Base-by-base conservation (phyloP, 2,113 vertebrate genomes). In the Dascyllus trimaculatus region DNA sequence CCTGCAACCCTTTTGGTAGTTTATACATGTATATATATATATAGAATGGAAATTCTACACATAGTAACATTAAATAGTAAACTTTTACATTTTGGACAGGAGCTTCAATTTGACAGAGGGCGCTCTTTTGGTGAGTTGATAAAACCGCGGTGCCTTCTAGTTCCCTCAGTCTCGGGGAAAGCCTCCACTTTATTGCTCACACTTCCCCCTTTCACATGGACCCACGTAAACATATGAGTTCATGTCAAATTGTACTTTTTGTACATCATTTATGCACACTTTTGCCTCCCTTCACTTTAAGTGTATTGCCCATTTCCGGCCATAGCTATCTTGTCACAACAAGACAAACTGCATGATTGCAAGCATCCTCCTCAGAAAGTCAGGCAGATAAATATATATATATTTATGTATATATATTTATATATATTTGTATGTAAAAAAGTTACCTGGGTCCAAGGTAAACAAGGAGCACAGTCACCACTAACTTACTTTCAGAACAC, bases 401-500 rank as follows among this genome's bases (percentile, higher is more conserved):
- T 61, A 61, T 85, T 9, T 81, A 61, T 71, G 35, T 56, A 58
- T 53, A 68, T 62, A 59, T 68, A 56, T 71, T 57, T 56, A 19
- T 62, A 9, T 63, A 65, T 77, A 21, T 51, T 18, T 51, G 35
- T 64, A 63, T 38, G 7, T 32, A 32, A 74, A 85, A 68, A 43
- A 38, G 68, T 82, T 54, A 90, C 75, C 79, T 78, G 82, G 85
- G 72, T 90, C 81, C 75, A 72, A 78, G 83, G 85, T 85, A 82
- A 79, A 90, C 71, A 22, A 86, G 88, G 86, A 89, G 75, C 75
- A 92, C 77, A 83, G 89, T 85, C 89, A 93, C 89, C 78, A 91
- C 70, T 78, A 86, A 88, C 87, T 84, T 78, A 89, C 91, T 91
- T 92, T 87, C 88, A 76, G 85, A 81, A 90, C 75, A 89, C 82